Evolutionary conservation across 1,140 invertebrate species (phyloP), one percentile per base, ranked within the genome.

Genomic region (Nasonia longicornis): DNA sequence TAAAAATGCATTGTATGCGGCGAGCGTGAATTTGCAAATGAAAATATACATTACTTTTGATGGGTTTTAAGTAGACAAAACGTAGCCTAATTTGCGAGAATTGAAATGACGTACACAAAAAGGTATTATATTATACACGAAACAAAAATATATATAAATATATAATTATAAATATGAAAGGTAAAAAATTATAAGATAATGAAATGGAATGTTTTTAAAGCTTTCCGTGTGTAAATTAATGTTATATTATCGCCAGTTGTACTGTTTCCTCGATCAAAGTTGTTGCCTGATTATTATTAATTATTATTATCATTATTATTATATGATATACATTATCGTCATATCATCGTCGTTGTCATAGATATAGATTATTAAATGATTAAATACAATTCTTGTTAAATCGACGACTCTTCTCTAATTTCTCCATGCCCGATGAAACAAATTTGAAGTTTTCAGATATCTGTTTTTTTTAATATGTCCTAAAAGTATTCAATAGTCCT

Each of bases 281-380:
- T 84, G 84, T 84, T 84, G 84, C 84, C 82, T 80, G 82, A 81
- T 71, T 83, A 83, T 83, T 80, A 84, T 82, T 81, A 82, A 83
- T 83, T 80, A 79, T 77, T 80, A 79, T 75, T 73, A 82, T 82
- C 66, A 82, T 79, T 79, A 82, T 77, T 81, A 82, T 73, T 78
- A 82, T 77, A 80, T 83, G 73, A 83, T 83, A 83, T 80, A 83
- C 77, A 80, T 80, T 83, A 83, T 35, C 73, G 78, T 80, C 82
- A 83, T 83, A 83, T 83, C 82, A 83, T 83, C 31, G 77, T 82
- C 81, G 82, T 83, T 83, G 82, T 83, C 82, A 83, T 80, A 83
- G 73, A 83, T 80, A 80, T 82, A 80, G 66, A 83, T 77, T 77
- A 80, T 80, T 72, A 74, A 83, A 77, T 72, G 67, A 83, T 83